phyloP scores from a whole-genome alignment of 2,113 vertebrate species.

The Lophotis ruficrista region DNA sequence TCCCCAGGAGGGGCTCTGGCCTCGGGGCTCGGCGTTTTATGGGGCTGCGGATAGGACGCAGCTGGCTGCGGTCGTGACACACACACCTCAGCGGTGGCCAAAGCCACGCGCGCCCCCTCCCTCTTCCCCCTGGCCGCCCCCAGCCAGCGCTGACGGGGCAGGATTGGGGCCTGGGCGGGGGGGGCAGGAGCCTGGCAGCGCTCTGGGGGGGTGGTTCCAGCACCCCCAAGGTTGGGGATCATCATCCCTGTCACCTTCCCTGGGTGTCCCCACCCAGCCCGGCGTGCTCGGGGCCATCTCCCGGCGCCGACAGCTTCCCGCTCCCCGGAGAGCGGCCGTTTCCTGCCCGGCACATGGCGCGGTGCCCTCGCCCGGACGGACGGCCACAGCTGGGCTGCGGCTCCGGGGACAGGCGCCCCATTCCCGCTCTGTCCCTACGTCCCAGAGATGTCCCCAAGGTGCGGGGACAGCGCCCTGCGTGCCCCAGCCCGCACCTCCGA shows the following conservation, averaged over 20 bases:
- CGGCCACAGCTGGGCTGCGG: constrained; percentile 39
- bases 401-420: neutral
- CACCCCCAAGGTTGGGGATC: fast-evolving
- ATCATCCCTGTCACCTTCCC: neutral
- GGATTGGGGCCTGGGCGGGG: neutral
- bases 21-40: constrained; percentile 44
- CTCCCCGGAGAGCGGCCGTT: neutral
- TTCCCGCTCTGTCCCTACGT: neutral
- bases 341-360: neutral
- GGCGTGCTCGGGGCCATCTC: fast-evolving
- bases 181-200: neutral
- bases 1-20: constrained; percentile 58
- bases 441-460: neutral
- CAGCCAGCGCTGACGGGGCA: neutral
- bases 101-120: neutral
- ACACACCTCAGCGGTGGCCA: constrained; percentile 54
- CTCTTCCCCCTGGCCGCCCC: neutral
- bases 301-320: fast-evolving
- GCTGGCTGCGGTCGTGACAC: constrained; percentile 59
- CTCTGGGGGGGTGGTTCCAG: fast-evolving
- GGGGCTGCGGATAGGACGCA: constrained; percentile 45
- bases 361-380: constrained; percentile 32
- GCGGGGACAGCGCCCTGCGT: neutral
- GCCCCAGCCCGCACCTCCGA: fast-evolving
- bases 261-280: neutral